Evolutionary conservation across 2,113 vertebrate genomes (phyloP), one percentile per base, ranked within the genome.

Genomic region (Sardina pilchardus): DNA sequence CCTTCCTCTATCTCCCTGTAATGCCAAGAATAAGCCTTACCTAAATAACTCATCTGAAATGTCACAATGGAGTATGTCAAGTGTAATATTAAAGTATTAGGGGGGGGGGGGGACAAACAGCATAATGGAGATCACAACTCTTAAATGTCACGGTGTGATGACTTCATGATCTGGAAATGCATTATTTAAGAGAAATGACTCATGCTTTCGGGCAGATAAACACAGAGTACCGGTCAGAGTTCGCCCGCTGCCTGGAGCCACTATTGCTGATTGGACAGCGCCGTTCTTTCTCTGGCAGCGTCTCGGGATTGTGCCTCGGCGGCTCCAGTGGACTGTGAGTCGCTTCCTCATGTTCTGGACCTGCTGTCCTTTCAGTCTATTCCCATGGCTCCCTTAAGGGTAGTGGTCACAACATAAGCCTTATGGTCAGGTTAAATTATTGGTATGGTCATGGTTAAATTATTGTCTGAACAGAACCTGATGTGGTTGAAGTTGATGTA

Each of bases 181-280:
- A 78, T 34, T 34, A 36, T 78, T 78, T 30, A 30, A 78, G 19
- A 34, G 30, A 78, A 36, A 34, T 36, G 71, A 78, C 30, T 78
- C 30, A 78, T 78, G 71, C 14, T 34, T 34, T 17, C 10, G 71
- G 84, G 10, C 91, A 97, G 96, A 96, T 97, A 88, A 90, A 95
- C 94, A 96, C 95, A 0, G 96, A 97, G 90, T 95, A 96, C 92
- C 91, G 93, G 0, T 91, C 95, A 0, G 96, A 97, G 89, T 97
- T 97, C 0, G 94, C 94, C 0, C 95, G 93, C 87, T 97, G 96
- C 88, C 91, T 97, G 92, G 96, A 97, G 91, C 94, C 96, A 0
- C 92, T 97, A 85, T 92, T 97, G 86, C 89, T 95, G 90, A 91
- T 95, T 71, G 93, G 93, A 1, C 93, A 95, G 0, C 93, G 92